Conservation (phyloP, 2,797 vertebrate genomes). For the Sandelia bainsii region DNA sequence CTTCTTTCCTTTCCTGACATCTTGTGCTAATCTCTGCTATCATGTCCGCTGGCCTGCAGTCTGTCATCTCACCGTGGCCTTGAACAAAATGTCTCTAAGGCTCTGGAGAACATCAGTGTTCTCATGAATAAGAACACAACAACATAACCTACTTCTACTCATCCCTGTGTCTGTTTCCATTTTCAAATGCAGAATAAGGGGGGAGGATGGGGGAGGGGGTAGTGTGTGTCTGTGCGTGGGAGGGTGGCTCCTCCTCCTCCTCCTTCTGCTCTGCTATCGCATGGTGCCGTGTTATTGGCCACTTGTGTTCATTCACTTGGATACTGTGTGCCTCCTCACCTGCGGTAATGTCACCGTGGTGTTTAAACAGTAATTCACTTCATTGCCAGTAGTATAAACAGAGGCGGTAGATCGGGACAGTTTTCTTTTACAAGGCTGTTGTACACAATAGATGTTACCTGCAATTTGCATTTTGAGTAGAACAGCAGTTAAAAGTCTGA, state of each 20-base stretch:
- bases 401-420: constrained; percentile 70
- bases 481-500: constrained; percentile 75
- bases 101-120: constrained; percentile 74
- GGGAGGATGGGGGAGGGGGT: constrained; percentile 1
- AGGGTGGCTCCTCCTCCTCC: constrained; percentile 24
- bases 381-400: constrained; percentile 77
- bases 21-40: constrained; percentile 72
- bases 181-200: constrained; percentile 54
- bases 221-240: constrained; percentile 3
- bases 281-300: constrained; percentile 73
- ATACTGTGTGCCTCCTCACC: constrained; percentile 66
- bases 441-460: constrained; percentile 62
- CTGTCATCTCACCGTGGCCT: constrained; percentile 72
- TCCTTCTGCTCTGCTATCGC: constrained; percentile 58
- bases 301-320: constrained; percentile 64
- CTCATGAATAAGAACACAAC: constrained; percentile 77
- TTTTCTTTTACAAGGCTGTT: constrained; percentile 76
- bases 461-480: constrained; percentile 73
- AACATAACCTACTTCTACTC: constrained; percentile 79
- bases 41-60: constrained; percentile 60
- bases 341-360: constrained; percentile 63
- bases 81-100: constrained; percentile 81
- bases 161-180: constrained; percentile 60
- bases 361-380: constrained; percentile 78
- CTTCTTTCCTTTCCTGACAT: constrained; percentile 38